Evolutionary conservation across 2,113 vertebrate species (phyloP).

Genomic region (Dunckerocampus dactyliophorus): DNA sequence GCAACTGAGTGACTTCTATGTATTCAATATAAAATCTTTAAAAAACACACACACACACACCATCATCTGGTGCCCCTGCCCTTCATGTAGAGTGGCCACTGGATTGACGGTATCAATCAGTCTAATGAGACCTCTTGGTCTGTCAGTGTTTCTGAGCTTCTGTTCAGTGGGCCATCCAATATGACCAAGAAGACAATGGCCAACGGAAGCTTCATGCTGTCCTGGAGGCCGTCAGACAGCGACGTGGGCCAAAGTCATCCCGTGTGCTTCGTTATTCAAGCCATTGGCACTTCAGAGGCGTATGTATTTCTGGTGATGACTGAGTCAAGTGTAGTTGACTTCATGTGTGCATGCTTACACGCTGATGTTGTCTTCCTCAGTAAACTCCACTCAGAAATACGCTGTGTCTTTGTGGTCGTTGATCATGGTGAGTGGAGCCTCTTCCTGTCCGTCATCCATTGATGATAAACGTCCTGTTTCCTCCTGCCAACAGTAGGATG

Average conservation of each 20-base stretch:
- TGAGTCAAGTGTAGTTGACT: background rate
- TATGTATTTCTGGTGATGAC: background rate
- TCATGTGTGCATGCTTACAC: background rate
- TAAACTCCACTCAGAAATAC: background rate
- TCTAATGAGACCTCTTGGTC: background rate
- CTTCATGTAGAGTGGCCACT: no score
- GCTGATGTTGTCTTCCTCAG: background rate
- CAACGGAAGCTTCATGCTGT: conserved; percentile 6
- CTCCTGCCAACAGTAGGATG: background rate
- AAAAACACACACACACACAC: no score
- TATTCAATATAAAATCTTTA: no score
- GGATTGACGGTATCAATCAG: background rate
- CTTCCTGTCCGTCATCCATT: background rate
- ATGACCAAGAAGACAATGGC: accelerated
- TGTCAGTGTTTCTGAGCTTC: conserved; percentile 22
- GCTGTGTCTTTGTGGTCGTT: background rate
- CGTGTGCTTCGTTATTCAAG: conserved; percentile 37
- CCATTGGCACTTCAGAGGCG: background rate
- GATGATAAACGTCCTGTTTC: background rate
- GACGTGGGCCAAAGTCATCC: conserved; percentile 17
- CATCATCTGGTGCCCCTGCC: no score
- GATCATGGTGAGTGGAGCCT: background rate
- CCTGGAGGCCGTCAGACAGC: conserved; percentile 19
- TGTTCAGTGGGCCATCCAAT: conserved; percentile 13
- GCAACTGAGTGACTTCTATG: no score